Evolutionary conservation across 2,113 vertebrate species (phyloP).

Genomic region (Macquaria australasica): DNA sequence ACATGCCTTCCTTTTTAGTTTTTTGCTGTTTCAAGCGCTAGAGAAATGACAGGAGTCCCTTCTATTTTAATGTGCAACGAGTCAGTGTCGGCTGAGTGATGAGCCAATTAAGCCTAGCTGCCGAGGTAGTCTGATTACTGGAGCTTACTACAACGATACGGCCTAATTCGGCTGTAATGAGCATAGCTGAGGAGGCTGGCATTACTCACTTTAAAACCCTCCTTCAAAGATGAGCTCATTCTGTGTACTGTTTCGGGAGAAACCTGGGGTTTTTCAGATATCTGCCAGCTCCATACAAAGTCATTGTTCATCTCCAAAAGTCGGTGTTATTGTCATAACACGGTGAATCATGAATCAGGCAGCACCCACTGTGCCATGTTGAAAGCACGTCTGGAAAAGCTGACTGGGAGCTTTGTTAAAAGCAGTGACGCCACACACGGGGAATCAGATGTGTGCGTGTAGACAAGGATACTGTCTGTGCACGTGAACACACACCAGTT

Average conservation of each 20-base stretch:
- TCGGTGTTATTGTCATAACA: constrained; percentile 72
- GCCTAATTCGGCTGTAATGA: constrained; percentile 76
- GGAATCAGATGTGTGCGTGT: constrained; percentile 9
- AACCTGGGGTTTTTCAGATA: constrained; percentile 41
- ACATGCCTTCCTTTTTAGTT: not conserved
- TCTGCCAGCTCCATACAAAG: constrained; percentile 67
- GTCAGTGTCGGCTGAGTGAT: constrained; percentile 66
- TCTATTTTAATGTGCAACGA: constrained; percentile 58
- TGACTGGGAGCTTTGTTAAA: constrained; percentile 71
- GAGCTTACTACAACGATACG: constrained; percentile 66
- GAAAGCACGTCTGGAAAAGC: constrained; percentile 70
- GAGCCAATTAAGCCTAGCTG: constrained; percentile 76
- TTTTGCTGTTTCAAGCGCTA: constrained; percentile 19
- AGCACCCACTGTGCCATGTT: constrained; percentile 37
- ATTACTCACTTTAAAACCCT: constrained; percentile 66
- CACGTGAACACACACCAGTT: not conserved
- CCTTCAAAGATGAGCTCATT: constrained; percentile 65
- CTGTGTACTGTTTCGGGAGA: constrained; percentile 32
- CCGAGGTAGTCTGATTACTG: constrained; percentile 75
- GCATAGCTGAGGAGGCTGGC: constrained; percentile 66
- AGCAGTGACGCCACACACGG: not conserved
- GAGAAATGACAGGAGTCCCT: constrained; percentile 48
- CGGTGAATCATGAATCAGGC: constrained; percentile 58
- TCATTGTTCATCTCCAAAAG: constrained; percentile 66
- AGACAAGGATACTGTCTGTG: not conserved